Conservation (phyloP, 1,140 invertebrate genomes). For the Cotesia glomerata region DNA sequence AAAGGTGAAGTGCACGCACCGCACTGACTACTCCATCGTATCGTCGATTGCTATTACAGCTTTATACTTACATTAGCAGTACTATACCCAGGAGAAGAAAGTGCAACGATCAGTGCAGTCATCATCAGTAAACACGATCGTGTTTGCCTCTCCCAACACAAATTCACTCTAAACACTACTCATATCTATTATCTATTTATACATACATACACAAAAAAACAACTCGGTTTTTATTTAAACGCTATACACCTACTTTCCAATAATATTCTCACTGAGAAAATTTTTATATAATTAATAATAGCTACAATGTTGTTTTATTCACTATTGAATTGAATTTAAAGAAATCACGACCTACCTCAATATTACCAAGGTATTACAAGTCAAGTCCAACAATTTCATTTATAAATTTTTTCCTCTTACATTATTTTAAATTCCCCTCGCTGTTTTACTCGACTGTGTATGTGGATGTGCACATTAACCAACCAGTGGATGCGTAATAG, state of each 20-base stretch:
- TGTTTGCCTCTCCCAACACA: slow-evolving; percentile 15
- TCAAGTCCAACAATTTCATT: slow-evolving; percentile 10
- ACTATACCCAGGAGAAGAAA: slow-evolving; percentile 45
- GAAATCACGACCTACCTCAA: slow-evolving; percentile 31
- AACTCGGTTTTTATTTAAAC: too few species aligned
- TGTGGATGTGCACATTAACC: too few species aligned
- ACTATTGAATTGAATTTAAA: not conserved
- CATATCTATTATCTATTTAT: too few species aligned
- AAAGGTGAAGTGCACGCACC: slow-evolving; percentile 55
- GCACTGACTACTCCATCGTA: too few species aligned
- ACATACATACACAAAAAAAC: too few species aligned
- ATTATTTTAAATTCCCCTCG: not conserved
- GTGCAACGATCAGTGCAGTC: slow-evolving; percentile 44
- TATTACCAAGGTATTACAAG: not conserved
- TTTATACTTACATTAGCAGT: slow-evolving; percentile 23
- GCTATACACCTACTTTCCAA: too few species aligned
- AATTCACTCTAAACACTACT: not conserved
- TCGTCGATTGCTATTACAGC: slow-evolving; percentile 23
- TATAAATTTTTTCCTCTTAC: slow-evolving; percentile 7
- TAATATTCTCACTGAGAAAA: too few species aligned
- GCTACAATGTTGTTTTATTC: not conserved
- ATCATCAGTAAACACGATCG: slow-evolving; percentile 35
- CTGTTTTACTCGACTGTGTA: too few species aligned
- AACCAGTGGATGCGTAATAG: slow-evolving; percentile 5
- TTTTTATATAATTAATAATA: too few species aligned